Evolutionary conservation across 2,888 invertebrate genomes (phyloP).

Genomic region (Ethmia dodecea): DNA sequence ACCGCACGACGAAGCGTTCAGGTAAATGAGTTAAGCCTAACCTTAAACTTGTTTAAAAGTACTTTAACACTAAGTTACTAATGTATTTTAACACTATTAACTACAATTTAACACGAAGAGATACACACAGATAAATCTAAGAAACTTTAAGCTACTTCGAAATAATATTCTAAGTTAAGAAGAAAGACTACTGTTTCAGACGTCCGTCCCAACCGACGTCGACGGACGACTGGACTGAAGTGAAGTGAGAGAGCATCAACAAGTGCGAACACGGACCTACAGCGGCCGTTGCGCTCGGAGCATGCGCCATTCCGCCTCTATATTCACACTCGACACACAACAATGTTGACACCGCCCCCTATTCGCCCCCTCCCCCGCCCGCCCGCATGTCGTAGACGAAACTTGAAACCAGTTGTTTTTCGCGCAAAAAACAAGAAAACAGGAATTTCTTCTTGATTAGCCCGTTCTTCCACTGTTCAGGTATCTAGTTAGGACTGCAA

Average conservation of each 20-base stretch:
- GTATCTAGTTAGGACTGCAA: no score
- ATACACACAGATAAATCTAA: conserved; percentile 29
- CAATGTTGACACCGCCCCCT: conserved; percentile 46
- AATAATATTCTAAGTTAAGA: conserved; percentile 64
- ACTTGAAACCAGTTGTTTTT: conserved; percentile 53
- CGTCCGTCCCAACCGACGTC: conserved; percentile 49
- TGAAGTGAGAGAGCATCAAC: conserved; percentile 73
- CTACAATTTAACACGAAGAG: conserved; percentile 41
- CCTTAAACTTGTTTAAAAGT: conserved; percentile 71
- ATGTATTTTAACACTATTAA: conserved; percentile 48
- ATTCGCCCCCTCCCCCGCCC: conserved; percentile 12
- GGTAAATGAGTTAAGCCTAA: conserved; percentile 72
- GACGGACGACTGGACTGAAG: conserved; percentile 47
- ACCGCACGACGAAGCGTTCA: conserved; percentile 70
- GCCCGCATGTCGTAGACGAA: conserved; percentile 33
- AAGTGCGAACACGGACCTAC: conserved; percentile 29
- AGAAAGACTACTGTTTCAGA: neutral
- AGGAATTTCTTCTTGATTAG: conserved; percentile 23
- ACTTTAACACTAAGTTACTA: conserved; percentile 31
- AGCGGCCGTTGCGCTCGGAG: conserved; percentile 55
- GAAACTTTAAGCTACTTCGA: conserved; percentile 74
- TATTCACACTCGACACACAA: conserved; percentile 50
- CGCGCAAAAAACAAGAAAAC: conserved; percentile 65
- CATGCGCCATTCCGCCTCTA: conserved; percentile 65
- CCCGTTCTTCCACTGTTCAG: neutral